Base-by-base conservation (phyloP, 2,888 invertebrate genomes). In the Margaritifera margaritifera region DNA sequence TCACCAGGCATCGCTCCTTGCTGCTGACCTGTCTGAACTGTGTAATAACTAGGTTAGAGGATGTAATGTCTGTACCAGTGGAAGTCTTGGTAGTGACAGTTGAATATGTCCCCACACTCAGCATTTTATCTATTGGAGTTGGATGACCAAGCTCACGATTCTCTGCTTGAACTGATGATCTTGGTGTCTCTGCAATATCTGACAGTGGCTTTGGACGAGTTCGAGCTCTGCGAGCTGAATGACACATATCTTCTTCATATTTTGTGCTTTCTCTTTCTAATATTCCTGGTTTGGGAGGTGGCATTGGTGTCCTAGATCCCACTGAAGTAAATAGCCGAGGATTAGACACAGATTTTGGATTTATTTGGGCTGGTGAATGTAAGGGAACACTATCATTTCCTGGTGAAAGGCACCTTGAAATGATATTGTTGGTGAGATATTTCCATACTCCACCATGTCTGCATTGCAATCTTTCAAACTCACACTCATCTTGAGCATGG, bases 31-130 rank as follows among this genome's bases (percentile, higher is more conserved):
- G 89, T 31, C 79, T 73, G 69, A 80, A 89, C 59, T 83, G 77
- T 11, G 87, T 77, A 19, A 88, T 78, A 11, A 63, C 71, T 27
- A 72, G 72, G 57, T 71, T 74, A 8, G 87, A 87, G 25, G 77
- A 74, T 18, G 82, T 80, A 53, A 88, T 84, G 68, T 88, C 87
- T 3, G 88, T 88, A 15, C 84, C 85, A 15, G 88, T 88, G 22
- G 86, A 82, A 3, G 87, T 88, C 61, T 68, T 71, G 24, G 84
- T 81, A 27, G 86, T 83, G 50, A 88, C 58, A 6, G 86, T 87
- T n/a, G 84, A 77, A 66, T 84, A 80, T 4, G 83, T 81, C 51
- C 85, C 80, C 4, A 76, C 63, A 65, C 80, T 77, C 61, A 84
- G 57, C 74, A 86, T 73, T 63, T 80, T 81, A 22, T 83, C 82